Percentiles rank a stretch among this genome's conserved stretches.
Conservation (phyloP, 2,888 invertebrate genomes). For the Ophraella communa region DNA sequence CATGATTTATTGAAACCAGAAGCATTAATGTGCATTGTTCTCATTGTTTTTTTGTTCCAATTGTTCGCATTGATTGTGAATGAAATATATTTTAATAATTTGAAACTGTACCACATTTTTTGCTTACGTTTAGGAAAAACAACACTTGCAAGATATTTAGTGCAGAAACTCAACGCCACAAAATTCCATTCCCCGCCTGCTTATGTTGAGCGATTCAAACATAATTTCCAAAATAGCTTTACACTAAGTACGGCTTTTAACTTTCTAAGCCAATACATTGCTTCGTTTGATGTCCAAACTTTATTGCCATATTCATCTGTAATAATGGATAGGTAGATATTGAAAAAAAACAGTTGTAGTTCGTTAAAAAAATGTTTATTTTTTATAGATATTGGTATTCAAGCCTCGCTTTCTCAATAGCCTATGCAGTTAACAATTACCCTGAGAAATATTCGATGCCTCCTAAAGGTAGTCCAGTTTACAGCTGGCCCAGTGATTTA, state of each 20-base stretch:
- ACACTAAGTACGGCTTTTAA: slow-evolving; percentile 57
- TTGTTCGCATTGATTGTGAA: too few species aligned
- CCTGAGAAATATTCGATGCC: slow-evolving; percentile 47
- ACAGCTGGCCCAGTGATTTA: slow-evolving; percentile 60
- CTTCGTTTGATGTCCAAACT: slow-evolving; percentile 54
- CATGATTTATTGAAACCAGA: too few species aligned
- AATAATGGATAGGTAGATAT: slow-evolving; percentile 58
- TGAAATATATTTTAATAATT: too few species aligned
- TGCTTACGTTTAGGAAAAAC: slow-evolving; percentile 56
- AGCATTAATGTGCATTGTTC: too few species aligned
- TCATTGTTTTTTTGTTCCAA: too few species aligned
- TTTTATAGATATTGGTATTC: slow-evolving; percentile 60
- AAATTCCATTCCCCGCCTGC: slow-evolving; percentile 57
- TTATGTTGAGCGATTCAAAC: slow-evolving; percentile 51
- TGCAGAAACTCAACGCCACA: slow-evolving; percentile 49
- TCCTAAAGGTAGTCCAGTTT: slow-evolving; percentile 48
- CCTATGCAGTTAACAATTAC: slow-evolving; percentile 51
- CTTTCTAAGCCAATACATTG: slow-evolving; percentile 60
- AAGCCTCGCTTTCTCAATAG: slow-evolving; percentile 58
- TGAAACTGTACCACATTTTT: too few species aligned
- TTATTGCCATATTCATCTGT: slow-evolving; percentile 53
- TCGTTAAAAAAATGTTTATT: slow-evolving; percentile 42
- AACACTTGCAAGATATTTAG: slow-evolving; percentile 33
- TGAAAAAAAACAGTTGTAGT: too few species aligned
- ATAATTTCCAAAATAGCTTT: slow-evolving; percentile 51